phyloP scores from a whole-genome alignment of 2,797 vertebrate genomes.

The Parotocinclus haroldoi region DNA sequence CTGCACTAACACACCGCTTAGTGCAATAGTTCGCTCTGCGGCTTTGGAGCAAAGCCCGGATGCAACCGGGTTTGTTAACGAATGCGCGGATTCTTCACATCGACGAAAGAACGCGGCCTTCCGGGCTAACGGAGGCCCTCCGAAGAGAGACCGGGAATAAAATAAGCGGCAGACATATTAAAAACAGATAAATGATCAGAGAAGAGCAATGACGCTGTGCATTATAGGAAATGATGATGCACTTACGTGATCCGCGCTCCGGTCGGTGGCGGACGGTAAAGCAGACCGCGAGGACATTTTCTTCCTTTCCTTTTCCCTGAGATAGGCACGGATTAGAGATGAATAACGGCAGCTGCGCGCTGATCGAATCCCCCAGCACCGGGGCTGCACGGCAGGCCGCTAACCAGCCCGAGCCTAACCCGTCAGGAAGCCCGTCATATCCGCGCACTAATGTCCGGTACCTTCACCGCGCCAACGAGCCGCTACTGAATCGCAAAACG shows the following conservation, averaged over 20 bases:
- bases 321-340: constrained; percentile 51
- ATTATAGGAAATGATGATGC: constrained; percentile 10
- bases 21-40: not conserved
- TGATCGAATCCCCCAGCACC: constrained; percentile 9
- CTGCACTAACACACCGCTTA: not conserved
- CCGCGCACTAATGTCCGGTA: constrained; percentile 53
- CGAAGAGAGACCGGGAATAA: too few relatives aligned
- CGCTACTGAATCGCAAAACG: constrained; percentile 1
- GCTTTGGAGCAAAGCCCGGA: constrained; percentile 19
- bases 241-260: constrained; percentile 86
- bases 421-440: constrained; percentile 70
- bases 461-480: not conserved
- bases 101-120: not conserved
- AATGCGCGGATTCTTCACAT: not conserved
- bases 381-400: constrained; percentile 58
- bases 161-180: not conserved
- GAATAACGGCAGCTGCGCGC: constrained; percentile 33
- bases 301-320: constrained; percentile 58
- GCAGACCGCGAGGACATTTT: constrained; percentile 85
- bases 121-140: constrained; percentile 1
- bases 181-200: constrained; percentile 1
- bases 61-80: not conserved
- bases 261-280: constrained; percentile 84
- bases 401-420: constrained; percentile 60
- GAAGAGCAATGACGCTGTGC: not conserved